Conservation (phyloP, 2,113 vertebrate genomes). For the Ancistrus triradiatus region DNA sequence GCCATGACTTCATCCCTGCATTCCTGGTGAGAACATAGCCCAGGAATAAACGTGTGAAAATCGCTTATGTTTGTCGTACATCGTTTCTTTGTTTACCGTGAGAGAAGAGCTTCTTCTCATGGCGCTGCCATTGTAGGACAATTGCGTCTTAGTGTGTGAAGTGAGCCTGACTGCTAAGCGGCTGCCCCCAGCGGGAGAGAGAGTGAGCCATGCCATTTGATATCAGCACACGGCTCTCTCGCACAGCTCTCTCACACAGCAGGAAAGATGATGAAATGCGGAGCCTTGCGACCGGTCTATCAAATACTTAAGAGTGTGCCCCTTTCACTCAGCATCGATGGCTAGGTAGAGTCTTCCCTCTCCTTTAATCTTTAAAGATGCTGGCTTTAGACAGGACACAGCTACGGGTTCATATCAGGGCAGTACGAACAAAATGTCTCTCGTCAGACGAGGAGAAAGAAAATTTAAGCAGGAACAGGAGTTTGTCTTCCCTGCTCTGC, state of each 20-base stretch:
- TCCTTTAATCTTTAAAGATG: not conserved
- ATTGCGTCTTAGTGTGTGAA: conserved; percentile 29
- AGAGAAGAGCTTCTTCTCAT: conserved; percentile 17
- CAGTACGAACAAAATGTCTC: not conserved
- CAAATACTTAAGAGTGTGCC: not conserved
- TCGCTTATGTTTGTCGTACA: too few species aligned
- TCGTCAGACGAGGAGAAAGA: not conserved
- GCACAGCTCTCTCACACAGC: conserved; percentile 33
- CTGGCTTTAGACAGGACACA: not conserved
- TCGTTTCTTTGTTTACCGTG: conserved; percentile 26
- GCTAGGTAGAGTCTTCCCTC: too few species aligned
- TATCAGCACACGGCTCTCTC: conserved; percentile 35
- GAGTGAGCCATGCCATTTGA: conserved; percentile 29
- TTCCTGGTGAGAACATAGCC: conserved; percentile 6
- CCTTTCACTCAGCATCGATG: not conserved
- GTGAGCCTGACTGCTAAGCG: conserved; percentile 33
- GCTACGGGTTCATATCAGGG: not conserved
- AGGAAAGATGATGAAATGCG: conserved; percentile 22
- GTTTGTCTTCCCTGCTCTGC: not conserved
- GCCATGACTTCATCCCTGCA: conserved; percentile 18
- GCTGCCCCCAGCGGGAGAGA: conserved; percentile 19
- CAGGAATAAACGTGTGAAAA: too few species aligned
- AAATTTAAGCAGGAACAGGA: not conserved
- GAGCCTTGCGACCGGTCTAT: conserved; percentile 27
- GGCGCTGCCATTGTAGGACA: not conserved